phyloP scores from a whole-genome alignment of 2,797 vertebrate genomes.

The Diglossa cyanea region DNA sequence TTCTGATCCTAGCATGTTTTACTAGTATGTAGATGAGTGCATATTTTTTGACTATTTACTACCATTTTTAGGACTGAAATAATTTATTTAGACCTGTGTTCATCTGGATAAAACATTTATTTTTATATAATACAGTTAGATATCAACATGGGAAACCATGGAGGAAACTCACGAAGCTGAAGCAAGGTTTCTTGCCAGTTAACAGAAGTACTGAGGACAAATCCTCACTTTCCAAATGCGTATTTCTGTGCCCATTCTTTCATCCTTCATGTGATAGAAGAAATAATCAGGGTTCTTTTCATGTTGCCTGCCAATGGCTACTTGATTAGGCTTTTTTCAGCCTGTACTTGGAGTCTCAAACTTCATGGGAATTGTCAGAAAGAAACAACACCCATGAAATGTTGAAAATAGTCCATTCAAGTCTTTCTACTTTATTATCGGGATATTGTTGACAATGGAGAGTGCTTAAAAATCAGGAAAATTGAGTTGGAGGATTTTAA shows the following conservation, averaged over 20 bases:
- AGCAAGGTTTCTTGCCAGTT: not conserved
- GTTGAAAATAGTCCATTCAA: not conserved
- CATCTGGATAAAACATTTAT: not conserved
- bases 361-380: not conserved
- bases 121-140: not conserved
- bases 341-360: not conserved
- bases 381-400: not conserved
- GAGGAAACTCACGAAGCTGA: not conserved
- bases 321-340: not conserved
- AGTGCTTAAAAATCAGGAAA: not conserved
- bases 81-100: not conserved
- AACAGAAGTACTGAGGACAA: not conserved
- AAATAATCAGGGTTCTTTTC: not conserved
- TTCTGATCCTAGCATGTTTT: not conserved
- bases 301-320: not conserved
- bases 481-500: not conserved
- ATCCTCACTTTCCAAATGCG: accelerated
- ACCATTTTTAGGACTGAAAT: not conserved
- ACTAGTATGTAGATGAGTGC: not conserved
- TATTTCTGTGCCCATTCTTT: not conserved
- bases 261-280: not conserved
- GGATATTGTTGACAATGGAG: not conserved
- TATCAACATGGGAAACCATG: not conserved
- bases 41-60: not conserved
- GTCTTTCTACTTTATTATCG: not conserved